A percentile compares a stretch with the other conserved stretches of the same genome.
These are phyloP conservation scores for Sanderia malayensis DNA, from an alignment of 30 jellyfish, hydroid and myxozoan genomes.

Conservation along the genomic window DNA sequence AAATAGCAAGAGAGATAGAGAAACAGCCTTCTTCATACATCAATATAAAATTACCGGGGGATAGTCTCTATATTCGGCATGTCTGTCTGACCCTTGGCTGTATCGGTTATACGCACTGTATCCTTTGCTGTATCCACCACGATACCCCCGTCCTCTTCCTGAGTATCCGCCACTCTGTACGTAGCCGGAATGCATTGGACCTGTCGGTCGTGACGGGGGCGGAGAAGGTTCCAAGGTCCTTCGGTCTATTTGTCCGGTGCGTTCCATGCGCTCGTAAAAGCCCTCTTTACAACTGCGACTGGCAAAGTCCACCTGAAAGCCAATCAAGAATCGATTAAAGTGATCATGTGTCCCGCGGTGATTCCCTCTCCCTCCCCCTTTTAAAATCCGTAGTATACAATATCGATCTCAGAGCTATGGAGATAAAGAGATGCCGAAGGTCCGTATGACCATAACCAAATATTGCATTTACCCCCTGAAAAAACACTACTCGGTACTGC, in stretches of 20 bases:
- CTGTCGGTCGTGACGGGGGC: constrained; percentile 73
- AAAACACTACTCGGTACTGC: too few relatives aligned
- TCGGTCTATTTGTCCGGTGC: constrained; percentile 81
- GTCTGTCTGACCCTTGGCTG: constrained; percentile 16
- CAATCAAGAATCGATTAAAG: too few relatives aligned
- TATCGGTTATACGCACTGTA: constrained; percentile 25
- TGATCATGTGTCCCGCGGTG: too few relatives aligned
- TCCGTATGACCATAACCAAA: too few relatives aligned
- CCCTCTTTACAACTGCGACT: constrained; percentile 97
- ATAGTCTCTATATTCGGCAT: constrained; percentile 41
- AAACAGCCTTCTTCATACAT: too few relatives aligned
- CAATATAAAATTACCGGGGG: constrained; percentile 54
- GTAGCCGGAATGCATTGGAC: constrained; percentile 28
- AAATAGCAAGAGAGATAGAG: too few relatives aligned
- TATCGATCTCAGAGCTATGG: too few relatives aligned
- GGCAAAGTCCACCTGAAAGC: constrained; percentile 88
- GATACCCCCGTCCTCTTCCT: constrained; percentile 50
- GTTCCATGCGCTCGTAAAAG: constrained; percentile 89
- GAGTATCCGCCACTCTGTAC: constrained; percentile 30
- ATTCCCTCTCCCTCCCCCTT: too few relatives aligned
- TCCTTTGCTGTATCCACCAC: constrained; percentile 46
- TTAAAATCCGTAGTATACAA: too few relatives aligned
- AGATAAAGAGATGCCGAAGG: too few relatives aligned
- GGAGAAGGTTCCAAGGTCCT: constrained; percentile 96
- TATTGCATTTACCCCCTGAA: too few relatives aligned